Percentiles rank a stretch among this genome's conserved stretches.
Conservation (phyloP, 2,888 invertebrate genomes). For the Alsophila aescularia region DNA sequence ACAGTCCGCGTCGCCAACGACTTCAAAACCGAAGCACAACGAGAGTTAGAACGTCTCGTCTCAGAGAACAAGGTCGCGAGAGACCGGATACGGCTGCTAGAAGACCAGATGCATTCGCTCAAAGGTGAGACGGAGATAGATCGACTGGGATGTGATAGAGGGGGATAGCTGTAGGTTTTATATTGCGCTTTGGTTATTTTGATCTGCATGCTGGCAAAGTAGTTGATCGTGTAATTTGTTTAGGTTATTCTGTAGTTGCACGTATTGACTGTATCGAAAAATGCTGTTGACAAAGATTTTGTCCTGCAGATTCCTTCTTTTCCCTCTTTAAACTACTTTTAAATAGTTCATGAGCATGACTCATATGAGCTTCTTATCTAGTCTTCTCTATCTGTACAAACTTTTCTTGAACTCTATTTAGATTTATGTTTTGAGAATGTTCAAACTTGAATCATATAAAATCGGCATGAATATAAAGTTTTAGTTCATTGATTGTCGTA, state of each 20-base stretch:
- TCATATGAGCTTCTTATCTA: not conserved
- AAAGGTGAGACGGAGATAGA: conserved; percentile 82
- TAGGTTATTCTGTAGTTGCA: not conserved
- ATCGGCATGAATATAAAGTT: conserved; percentile 10
- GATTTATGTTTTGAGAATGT: not conserved
- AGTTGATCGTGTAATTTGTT: conserved; percentile 6
- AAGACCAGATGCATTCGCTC: conserved; percentile 91
- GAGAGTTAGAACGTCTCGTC: conserved; percentile 91
- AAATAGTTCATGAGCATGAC: not conserved
- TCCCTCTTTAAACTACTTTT: not conserved
- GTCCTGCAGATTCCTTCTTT: not conserved
- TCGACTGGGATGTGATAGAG: not conserved
- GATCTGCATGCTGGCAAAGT: conserved; percentile 12
- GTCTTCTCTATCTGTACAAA: no score
- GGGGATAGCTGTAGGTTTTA: conserved; percentile 7
- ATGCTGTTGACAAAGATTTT: not conserved
- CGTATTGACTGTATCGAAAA: not conserved
- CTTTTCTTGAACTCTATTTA: not conserved
- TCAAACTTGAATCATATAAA: not conserved
- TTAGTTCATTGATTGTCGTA: conserved; percentile 1
- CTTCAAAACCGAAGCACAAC: conserved; percentile 97
- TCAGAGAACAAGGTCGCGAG: conserved; percentile 92
- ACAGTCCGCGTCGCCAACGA: conserved; percentile 98
- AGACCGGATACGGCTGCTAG: conserved; percentile 90
- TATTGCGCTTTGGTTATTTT: conserved; percentile 22